Evolutionary conservation across 2,113 vertebrate genomes (phyloP).

Genomic region (Paracanthobrama guichenoti): DNA sequence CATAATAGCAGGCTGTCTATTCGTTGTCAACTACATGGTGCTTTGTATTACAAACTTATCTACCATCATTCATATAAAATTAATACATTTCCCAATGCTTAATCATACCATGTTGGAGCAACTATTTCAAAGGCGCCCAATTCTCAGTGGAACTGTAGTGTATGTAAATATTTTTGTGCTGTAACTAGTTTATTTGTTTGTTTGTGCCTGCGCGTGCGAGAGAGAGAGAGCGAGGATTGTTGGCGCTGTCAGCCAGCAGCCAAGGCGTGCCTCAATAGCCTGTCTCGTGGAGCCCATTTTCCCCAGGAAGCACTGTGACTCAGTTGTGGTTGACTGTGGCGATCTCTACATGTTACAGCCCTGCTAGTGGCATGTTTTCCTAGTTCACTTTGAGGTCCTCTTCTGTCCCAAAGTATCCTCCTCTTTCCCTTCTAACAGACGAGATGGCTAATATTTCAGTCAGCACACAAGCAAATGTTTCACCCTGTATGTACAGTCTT

Average conservation of each 20-base stretch:
- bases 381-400: slow-evolving; percentile 66
- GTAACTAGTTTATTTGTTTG: slow-evolving; percentile 42
- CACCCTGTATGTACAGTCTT: slow-evolving; percentile 60
- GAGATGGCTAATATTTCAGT: slow-evolving; percentile 58
- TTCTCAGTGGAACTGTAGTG: not conserved
- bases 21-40: not conserved
- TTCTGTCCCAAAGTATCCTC: slow-evolving; percentile 61
- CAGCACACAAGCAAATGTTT: slow-evolving; percentile 49
- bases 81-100: not conserved
- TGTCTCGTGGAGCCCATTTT: slow-evolving; percentile 66
- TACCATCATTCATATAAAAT: not conserved
- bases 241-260: slow-evolving; percentile 61
- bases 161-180: slow-evolving; percentile 11
- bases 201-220: slow-evolving; percentile 39
- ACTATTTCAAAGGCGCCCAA: slow-evolving; percentile 13
- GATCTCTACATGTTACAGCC: slow-evolving; percentile 57
- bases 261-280: slow-evolving; percentile 63
- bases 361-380: slow-evolving; percentile 55
- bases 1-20: slow-evolving; percentile 18
- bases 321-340: slow-evolving; percentile 72
- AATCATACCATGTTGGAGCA: not conserved
- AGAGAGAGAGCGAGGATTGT: slow-evolving; percentile 58
- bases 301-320: slow-evolving; percentile 73
- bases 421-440: slow-evolving; percentile 22
- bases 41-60: slow-evolving; percentile 14